phyloP scores from a whole-genome alignment of 2,797 vertebrate genomes.

The Girardinus metallicus region DNA sequence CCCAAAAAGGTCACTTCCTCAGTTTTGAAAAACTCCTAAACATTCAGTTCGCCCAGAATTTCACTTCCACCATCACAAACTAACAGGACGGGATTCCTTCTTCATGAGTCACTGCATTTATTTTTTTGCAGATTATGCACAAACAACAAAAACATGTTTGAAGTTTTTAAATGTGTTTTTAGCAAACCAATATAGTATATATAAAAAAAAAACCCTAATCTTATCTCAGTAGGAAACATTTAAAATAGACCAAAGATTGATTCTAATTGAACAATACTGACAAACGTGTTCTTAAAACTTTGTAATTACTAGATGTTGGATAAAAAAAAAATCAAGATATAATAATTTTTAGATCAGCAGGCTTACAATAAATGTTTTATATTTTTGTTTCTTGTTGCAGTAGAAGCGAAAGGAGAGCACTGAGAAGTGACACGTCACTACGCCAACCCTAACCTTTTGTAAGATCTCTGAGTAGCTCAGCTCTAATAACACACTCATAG shows the following conservation, averaged over 20 bases:
- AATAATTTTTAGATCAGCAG: too few relatives aligned
- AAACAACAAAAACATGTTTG: too few relatives aligned
- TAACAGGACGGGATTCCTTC: constrained; percentile 5
- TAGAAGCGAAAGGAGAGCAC: background rate
- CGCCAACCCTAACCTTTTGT: constrained; percentile 45
- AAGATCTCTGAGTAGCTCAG: constrained; percentile 10
- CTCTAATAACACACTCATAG: constrained; percentile 1
- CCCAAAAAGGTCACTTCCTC: background rate
- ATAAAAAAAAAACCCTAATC: too few relatives aligned
- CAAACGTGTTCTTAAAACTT: background rate
- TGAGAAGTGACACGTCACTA: constrained; percentile 40
- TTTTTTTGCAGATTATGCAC: background rate
- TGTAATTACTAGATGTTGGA: background rate
- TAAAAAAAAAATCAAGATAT: background rate
- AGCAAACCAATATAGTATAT: too few relatives aligned
- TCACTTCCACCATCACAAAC: constrained; percentile 1
- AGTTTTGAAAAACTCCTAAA: too few relatives aligned
- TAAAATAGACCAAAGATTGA: background rate
- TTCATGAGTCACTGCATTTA: background rate
- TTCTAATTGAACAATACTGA: background rate
- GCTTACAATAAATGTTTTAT: background rate
- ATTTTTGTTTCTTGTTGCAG: background rate
- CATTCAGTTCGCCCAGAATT: background rate
- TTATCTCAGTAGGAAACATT: background rate
- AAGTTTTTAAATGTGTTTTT: background rate